Percentiles rank a stretch among this genome's conserved stretches.
Conservation (phyloP, 2,113 vertebrate species). For the Ictidomys tridecemlineatus region DNA sequence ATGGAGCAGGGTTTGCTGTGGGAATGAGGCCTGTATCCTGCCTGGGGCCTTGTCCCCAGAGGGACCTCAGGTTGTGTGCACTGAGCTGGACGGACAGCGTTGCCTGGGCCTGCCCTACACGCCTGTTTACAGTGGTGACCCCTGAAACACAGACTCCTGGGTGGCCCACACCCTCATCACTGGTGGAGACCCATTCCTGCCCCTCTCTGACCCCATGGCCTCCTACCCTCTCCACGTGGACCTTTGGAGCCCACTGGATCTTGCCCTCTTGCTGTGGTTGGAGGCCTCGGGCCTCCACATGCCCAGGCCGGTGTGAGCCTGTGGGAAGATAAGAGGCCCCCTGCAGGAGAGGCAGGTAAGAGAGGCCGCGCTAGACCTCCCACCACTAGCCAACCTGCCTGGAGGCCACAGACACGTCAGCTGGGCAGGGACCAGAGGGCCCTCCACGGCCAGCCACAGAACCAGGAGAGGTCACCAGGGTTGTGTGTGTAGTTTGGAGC, state of each 20-base stretch:
- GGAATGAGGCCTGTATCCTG: too few species aligned
- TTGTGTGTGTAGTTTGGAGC: too few species aligned
- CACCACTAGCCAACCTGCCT: not conserved
- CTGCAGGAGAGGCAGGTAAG: not conserved
- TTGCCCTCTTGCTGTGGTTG: not conserved
- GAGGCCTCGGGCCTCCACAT: not conserved
- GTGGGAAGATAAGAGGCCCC: too few species aligned
- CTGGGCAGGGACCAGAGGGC: too few species aligned
- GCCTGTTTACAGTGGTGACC: not conserved
- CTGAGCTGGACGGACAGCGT: not conserved
- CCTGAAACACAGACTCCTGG: not conserved
- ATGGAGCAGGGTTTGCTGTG: not conserved
- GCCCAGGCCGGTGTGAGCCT: not conserved
- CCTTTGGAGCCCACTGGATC: too few species aligned
- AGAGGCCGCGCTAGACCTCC: not conserved
- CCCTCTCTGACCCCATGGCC: not conserved
- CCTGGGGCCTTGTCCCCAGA: not conserved
- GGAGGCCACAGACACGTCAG: not conserved
- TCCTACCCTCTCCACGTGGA: not conserved
- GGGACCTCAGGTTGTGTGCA: not conserved
- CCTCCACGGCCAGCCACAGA: not conserved
- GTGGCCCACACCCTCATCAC: too few species aligned
- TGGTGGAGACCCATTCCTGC: fast-evolving
- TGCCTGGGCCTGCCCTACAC: not conserved
- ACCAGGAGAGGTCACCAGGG: too few species aligned